These are phyloP conservation scores for Cardiocondyla obscurior DNA, from an alignment of 1,140 invertebrate species.

Conservation along the genomic window DNA sequence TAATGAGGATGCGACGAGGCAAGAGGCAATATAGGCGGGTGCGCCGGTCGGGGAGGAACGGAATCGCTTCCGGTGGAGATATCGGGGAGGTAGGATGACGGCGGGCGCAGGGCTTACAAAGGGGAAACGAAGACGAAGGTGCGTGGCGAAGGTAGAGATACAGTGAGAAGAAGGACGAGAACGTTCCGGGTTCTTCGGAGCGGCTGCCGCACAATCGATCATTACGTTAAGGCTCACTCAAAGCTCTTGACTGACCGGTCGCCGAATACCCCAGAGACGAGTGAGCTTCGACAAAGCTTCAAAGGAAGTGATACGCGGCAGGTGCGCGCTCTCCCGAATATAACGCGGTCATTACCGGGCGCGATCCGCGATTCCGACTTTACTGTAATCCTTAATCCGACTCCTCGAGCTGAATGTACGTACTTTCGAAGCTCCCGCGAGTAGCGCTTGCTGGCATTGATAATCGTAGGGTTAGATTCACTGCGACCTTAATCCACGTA, in stretches of 20 bases:
- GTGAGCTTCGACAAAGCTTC: constrained; percentile 27
- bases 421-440: neutral
- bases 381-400: neutral
- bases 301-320: constrained; percentile 35
- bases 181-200: constrained; percentile 34
- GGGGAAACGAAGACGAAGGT: constrained; percentile 32
- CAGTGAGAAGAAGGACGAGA: constrained; percentile 19
- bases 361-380: constrained; percentile 5
- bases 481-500: neutral
- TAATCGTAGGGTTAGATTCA: neutral
- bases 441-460: neutral
- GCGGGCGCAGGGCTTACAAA: constrained; percentile 25
- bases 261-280: constrained; percentile 3
- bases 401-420: neutral
- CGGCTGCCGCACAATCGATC: constrained; percentile 43
- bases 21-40: constrained; percentile 48
- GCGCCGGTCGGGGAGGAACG: neutral
- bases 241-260: constrained; percentile 36
- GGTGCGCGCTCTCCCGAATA: neutral
- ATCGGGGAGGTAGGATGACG: neutral
- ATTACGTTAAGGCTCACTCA: constrained; percentile 52
- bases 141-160: neutral
- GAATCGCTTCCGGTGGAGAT: constrained; percentile 34
- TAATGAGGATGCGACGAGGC: constrained; percentile 56
- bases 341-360: neutral